These are phyloP conservation scores for Calameuta filiformis DNA, from an alignment of 2,888 invertebrate species.

Conservation along the genomic window DNA sequence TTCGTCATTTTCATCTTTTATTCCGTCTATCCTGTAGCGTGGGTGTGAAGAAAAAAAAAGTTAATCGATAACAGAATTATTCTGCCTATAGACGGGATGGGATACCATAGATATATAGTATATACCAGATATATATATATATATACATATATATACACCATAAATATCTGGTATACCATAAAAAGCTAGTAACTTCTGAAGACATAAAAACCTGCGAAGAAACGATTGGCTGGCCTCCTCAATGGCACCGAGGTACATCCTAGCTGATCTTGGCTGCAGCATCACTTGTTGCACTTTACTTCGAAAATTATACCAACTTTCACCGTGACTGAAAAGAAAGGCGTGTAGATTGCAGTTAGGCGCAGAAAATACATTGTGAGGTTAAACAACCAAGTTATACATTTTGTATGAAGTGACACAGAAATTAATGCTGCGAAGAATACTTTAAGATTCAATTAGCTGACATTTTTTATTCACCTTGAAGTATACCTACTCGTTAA, in stretches of 20 bases:
- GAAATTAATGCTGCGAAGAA: too few relatives aligned
- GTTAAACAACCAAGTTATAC: background rate
- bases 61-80: background rate
- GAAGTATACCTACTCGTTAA: background rate
- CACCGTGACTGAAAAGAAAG: conserved; percentile 75
- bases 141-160: too few relatives aligned
- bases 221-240: conserved; percentile 79
- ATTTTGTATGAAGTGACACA: background rate
- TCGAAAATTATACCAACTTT: conserved; percentile 83
- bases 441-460: too few relatives aligned
- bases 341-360: background rate
- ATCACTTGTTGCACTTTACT: conserved; percentile 83
- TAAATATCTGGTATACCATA: background rate
- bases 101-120: too few relatives aligned
- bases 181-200: background rate
- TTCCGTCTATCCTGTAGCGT: conserved; percentile 68
- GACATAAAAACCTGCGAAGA: conserved; percentile 69
- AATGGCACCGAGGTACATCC: conserved; percentile 77
- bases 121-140: too few relatives aligned
- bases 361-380: background rate
- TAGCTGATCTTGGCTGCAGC: conserved; percentile 78
- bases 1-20: conserved; percentile 70
- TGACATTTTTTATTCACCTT: too few relatives aligned
- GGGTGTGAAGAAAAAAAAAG: background rate
- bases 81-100: too few relatives aligned